phyloP scores from a whole-genome alignment of 2,797 vertebrate species.

The Trachurus trachurus region DNA sequence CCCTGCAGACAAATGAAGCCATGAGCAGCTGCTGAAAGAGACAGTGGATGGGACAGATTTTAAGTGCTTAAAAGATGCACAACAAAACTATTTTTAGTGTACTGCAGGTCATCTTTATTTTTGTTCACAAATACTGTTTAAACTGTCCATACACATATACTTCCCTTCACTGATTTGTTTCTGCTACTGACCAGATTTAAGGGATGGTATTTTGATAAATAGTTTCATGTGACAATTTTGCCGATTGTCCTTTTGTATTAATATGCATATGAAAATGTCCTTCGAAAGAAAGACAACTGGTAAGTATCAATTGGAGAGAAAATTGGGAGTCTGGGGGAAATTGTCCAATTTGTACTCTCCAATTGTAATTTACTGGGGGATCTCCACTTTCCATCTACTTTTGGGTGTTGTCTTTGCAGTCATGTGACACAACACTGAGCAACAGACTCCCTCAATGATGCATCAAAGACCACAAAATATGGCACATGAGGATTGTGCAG shows the following conservation, averaged over 20 bases:
- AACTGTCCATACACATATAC: not conserved
- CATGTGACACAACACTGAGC: constrained; percentile 52
- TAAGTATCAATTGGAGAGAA: not conserved
- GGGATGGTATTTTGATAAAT: not conserved
- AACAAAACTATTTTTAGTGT: not conserved
- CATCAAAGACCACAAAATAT: constrained; percentile 56
- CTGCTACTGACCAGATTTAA: not conserved
- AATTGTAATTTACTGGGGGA: constrained; percentile 23
- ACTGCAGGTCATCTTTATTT: not conserved
- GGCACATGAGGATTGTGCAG: constrained; percentile 64
- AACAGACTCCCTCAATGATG: constrained; percentile 61
- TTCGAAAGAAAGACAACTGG: not conserved
- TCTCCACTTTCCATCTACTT: constrained; percentile 34
- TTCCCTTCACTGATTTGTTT: not conserved
- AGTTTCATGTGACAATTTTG: not conserved
- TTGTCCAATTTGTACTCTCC: not conserved
- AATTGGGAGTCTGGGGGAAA: constrained; percentile 13
- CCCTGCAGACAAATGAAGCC: constrained; percentile 11
- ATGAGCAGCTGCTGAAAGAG: constrained; percentile 1
- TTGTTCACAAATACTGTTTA: not conserved
- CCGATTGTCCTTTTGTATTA: not conserved
- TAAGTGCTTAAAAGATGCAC: not conserved
- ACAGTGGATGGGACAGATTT: not conserved
- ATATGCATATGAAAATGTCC: not conserved
- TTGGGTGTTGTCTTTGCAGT: constrained; percentile 42